Conservation (phyloP, 2,113 vertebrate genomes). For the Chlorodrepanis virens region DNA sequence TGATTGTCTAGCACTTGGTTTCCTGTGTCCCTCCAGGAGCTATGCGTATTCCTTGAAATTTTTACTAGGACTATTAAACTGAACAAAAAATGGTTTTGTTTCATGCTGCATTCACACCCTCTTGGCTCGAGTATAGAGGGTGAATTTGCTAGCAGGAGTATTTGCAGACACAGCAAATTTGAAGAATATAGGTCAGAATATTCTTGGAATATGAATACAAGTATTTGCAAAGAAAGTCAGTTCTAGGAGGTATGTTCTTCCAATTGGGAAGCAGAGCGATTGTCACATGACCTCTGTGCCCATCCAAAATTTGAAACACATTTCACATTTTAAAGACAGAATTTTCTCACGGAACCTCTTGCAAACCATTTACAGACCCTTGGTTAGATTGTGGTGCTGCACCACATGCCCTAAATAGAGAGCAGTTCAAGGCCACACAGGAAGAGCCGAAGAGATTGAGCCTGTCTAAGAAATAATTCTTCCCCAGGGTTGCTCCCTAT, state of each 20-base stretch:
- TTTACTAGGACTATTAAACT: neutral
- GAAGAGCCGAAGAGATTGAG: conserved; percentile 27
- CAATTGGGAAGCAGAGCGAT: neutral
- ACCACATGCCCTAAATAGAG: conserved; percentile 50
- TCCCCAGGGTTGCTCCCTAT: neutral
- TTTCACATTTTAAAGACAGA: conserved; percentile 58
- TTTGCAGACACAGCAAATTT: neutral
- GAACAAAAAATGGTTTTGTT: neutral
- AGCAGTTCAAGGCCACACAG: conserved; percentile 51
- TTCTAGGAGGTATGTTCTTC: neutral
- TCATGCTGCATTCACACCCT: neutral
- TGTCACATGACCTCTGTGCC: conserved; percentile 44
- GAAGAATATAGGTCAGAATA: neutral
- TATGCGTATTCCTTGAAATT: neutral
- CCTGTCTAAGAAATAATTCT: neutral
- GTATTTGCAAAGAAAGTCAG: neutral
- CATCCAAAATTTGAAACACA: conserved; percentile 53
- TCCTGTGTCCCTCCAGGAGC: neutral
- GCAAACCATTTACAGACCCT: conserved; percentile 60
- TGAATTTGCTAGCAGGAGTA: neutral
- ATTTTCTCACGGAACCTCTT: conserved; percentile 55
- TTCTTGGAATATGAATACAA: neutral
- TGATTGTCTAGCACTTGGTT: neutral
- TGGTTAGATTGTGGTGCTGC: conserved; percentile 30
- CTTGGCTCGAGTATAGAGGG: neutral